Conservation (phyloP, 2,888 invertebrate species). For the Aethes cnicana region DNA sequence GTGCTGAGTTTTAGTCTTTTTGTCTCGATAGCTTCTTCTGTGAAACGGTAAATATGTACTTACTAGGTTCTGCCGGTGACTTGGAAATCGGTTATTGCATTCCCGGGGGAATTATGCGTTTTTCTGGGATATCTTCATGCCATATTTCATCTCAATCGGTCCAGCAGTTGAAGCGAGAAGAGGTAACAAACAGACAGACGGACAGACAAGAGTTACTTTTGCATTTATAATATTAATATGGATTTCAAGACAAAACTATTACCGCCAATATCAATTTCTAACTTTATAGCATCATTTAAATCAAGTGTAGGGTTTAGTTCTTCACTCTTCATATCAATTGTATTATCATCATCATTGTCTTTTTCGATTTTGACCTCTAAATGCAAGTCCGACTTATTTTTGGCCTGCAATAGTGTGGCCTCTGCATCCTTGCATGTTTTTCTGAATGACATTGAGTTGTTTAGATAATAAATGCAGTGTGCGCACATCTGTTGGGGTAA, state of each 20-base stretch:
- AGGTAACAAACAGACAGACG: no score
- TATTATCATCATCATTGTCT: slow-evolving; percentile 30
- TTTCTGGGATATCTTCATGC: background rate
- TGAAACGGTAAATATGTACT: no score
- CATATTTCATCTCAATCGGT: background rate
- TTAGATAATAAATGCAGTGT: slow-evolving; percentile 43
- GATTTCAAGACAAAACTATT: background rate
- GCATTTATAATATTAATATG: background rate
- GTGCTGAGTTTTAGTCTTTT: background rate
- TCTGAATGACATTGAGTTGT: slow-evolving; percentile 44
- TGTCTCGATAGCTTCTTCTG: background rate
- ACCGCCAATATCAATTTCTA: slow-evolving; percentile 35
- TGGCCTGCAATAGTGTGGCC: slow-evolving; percentile 41
- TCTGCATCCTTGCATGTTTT: slow-evolving; percentile 44
- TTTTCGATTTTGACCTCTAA: slow-evolving; percentile 49
- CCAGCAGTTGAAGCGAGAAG: no score
- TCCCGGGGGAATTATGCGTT: no score
- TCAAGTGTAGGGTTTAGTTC: slow-evolving; percentile 7
- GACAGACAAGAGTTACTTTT: no score
- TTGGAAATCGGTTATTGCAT: no score
- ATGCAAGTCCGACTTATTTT: slow-evolving; percentile 35
- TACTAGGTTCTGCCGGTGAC: no score
- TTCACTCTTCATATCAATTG: slow-evolving; percentile 28
- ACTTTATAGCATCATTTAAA: slow-evolving; percentile 18
- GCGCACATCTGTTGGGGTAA: slow-evolving; percentile 48